Base-by-base conservation (phyloP, 2,113 vertebrate genomes). In the Cephalopholis sonnerati region DNA sequence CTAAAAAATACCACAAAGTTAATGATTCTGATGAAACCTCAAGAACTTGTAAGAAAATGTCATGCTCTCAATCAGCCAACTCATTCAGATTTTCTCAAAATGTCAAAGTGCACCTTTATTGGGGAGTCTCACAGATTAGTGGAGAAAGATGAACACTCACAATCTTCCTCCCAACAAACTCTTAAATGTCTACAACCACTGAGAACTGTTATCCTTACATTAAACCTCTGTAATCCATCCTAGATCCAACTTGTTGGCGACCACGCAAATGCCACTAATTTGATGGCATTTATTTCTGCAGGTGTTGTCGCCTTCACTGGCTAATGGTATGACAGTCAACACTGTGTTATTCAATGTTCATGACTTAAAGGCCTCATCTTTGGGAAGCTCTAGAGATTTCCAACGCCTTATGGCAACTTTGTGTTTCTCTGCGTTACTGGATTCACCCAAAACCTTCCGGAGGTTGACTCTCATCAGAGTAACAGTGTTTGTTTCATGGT, bases 351-450 rank as follows among this genome's bases (percentile, higher is more conserved):
- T 54, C 7, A 53, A 68, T 44, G 75, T 81, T 94, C 82, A 83
- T 85, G 93, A 94, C 77, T 96, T 96, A 17, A 93, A 92, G 7
- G 84, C 86, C 17, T 96, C 96, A 46, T 96, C 95, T 87, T 94
- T 97, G 41, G 97, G 87, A 66, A 99, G 91, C 74, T 95, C 94
- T 8, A 99, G 63, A 54, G 62, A 84, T 87, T 97, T 99, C 98
- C 98, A 99, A 3, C 96, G 95, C n/a, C 98, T 95, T 69, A 99
- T 53, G 69, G 94, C 51, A 24, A 99, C 96, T 92, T 93, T 96
- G 90, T 96, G 90, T 85, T 96, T 99, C 24, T 97, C 97, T 48
- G 71, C 92, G 25, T 94, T 88, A 0, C 86, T 96, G 61, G 96
- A 95, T 87, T 96, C 95, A n/a, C 94, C 91, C 1, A 93, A 90